Evolutionary conservation across 2,113 vertebrate genomes (phyloP), one percentile per base, ranked within the genome.

Genomic region (Syngnathus scovelli): DNA sequence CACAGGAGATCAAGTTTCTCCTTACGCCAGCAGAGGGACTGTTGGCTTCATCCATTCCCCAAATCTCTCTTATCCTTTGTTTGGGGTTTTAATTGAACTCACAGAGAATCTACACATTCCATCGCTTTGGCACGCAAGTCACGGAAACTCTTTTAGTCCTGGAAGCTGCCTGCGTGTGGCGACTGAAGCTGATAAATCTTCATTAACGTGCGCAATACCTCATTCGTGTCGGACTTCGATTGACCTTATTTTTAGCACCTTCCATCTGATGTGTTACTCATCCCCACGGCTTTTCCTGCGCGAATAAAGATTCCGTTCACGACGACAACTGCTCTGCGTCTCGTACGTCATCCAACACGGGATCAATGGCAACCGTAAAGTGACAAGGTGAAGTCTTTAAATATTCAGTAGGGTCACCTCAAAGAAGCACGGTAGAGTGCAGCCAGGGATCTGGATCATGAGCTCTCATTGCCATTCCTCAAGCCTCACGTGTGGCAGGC

Each of bases 181-280:
- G 37, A 55, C 61, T 23, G 69, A 68, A 43, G 37, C 65, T 55
- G 59, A 76, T 44, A 38, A 60, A 71, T 76, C 80, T 71, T 75
- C 74, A 74, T 76, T 59, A 60, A 38, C 49, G 16, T 37, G 72
- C 39, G 66, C 66, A 64, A 55, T 27, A 67, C 67, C 66, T 81
- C 69, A 55, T 69, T 68, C 64, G 60, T 71, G 63, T 68, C 72
- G 64, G 18, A 70, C 76, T 83, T 81, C 64, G 64, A 68, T 69
- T 86, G 77, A 78, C 81, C 82, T 85, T 86, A 70, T 83, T 85
- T 51, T 74, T 70, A 67, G 70, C 61, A 74, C 18, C 61, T 38
- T 60, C 5, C 77, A 74, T 76, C 68, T 60, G 7, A 64, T 55
- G 37, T 71, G 74, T 69, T 46, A 68, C 49, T 77, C 63, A 41